Percentiles rank a stretch among this genome's conserved stretches.
Evolutionary conservation across 2,113 vertebrate genomes (phyloP).

Genomic region (Gymnarchus niloticus): DNA sequence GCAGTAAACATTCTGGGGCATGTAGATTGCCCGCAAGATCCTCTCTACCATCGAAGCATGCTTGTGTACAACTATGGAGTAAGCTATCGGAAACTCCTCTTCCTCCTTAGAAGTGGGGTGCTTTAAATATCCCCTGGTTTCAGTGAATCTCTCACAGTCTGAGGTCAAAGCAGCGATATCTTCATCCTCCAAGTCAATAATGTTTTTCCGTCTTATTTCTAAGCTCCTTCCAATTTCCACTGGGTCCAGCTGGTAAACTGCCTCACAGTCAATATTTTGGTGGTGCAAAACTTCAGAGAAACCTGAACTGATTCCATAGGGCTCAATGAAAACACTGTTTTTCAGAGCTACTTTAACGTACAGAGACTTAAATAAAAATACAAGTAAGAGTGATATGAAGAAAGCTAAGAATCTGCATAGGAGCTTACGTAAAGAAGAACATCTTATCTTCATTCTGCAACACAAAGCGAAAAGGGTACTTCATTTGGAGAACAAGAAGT

Average conservation of each 20-base stretch:
- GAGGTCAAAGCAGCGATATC: conserved; percentile 62
- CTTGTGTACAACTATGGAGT: conserved; percentile 89
- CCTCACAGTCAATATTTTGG: conserved; percentile 62
- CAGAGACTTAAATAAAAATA: conserved; percentile 43
- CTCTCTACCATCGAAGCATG: conserved; percentile 84
- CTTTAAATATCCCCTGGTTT: conserved; percentile 63
- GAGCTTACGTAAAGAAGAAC: conserved; percentile 46
- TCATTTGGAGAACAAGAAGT: not conserved
- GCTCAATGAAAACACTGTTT: conserved; percentile 59
- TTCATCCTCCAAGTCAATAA: conserved; percentile 71
- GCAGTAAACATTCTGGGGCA: conserved; percentile 80
- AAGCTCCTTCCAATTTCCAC: conserved; percentile 80
- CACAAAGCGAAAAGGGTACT: conserved; percentile 23
- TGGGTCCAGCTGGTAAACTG: conserved; percentile 79
- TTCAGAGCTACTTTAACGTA: conserved; percentile 43
- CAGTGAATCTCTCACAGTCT: conserved; percentile 63
- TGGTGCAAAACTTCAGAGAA: conserved; percentile 53
- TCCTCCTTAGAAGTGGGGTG: conserved; percentile 68
- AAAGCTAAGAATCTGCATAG: conserved; percentile 51
- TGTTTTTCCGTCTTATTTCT: conserved; percentile 63
- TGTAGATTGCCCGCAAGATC: conserved; percentile 75
- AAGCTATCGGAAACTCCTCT: conserved; percentile 75
- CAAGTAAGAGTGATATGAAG: conserved; percentile 40
- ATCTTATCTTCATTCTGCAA: conserved; percentile 73
- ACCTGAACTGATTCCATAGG: conserved; percentile 55